These are phyloP conservation scores for Pocillopora verrucosa DNA, from an alignment of 64 coral and sea anemone species.

Conservation along the genomic window DNA sequence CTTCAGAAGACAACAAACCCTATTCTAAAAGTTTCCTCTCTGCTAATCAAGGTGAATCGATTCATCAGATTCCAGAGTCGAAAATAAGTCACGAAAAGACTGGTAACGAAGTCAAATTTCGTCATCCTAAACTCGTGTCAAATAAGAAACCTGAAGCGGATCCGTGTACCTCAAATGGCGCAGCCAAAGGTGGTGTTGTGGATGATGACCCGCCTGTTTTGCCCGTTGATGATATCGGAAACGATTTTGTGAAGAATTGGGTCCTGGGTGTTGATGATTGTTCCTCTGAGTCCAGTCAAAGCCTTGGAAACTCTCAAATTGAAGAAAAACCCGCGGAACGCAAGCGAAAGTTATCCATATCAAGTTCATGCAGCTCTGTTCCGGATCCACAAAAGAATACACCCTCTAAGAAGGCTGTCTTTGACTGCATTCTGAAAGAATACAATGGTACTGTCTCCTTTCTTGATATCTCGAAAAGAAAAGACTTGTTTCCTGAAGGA, in stretches of 20 bases:
- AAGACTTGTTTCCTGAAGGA: conserved; percentile 45
- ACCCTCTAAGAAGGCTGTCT: conserved; percentile 54
- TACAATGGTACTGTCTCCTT: conserved; percentile 45
- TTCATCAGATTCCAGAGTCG: too few relatives aligned
- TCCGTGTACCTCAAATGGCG: too few relatives aligned
- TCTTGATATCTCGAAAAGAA: conserved; percentile 26
- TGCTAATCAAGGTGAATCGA: neutral
- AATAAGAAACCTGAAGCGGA: too few relatives aligned
- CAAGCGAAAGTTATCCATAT: neutral
- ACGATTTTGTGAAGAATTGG: neutral
- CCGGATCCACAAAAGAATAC: neutral
- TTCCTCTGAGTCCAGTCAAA: neutral
- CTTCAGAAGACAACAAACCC: neutral
- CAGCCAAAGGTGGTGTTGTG: neutral
- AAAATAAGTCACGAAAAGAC: too few relatives aligned
- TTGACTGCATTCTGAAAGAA: conserved; percentile 51
- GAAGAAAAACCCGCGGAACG: neutral
- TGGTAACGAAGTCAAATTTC: too few relatives aligned
- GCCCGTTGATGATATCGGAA: neutral
- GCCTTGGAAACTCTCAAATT: neutral
- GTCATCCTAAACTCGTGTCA: too few relatives aligned
- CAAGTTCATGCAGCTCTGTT: neutral
- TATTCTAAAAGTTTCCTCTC: neutral
- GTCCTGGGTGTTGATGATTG: neutral
- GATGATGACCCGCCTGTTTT: neutral